Evolutionary conservation across 2,888 invertebrate species (phyloP), one percentile per base, ranked within the genome.

Genomic region (Callosobruchus maculatus): DNA sequence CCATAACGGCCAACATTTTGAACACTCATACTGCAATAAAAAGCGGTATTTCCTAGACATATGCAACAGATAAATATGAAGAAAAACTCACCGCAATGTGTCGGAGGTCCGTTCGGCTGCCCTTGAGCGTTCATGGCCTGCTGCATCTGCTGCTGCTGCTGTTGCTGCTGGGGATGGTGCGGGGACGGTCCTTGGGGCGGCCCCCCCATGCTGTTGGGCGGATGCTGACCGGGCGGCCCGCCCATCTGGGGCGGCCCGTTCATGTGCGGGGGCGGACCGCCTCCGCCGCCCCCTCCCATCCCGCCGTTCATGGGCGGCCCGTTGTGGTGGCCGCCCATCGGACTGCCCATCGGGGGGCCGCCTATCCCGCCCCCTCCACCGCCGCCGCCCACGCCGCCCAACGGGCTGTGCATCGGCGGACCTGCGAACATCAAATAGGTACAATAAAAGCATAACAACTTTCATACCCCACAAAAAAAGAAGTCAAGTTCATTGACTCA

Each of bases 301-400:
- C 92, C 92, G 66, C 92, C 93, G 77, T 92, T 92, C 91, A 94
- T 93, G 7, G 93, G 92, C 70, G 92, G 91, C 88, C 77, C 79
- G 22, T 68, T 68, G 13, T 68, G 68, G 68, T 79, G 82, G 66
- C 80, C 81, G 67, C 81, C 81, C 74, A 76, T 77, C 21, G 78
- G 78, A 71, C 76, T 75, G 68, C 81, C 81, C 82, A 81, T 84
- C 22, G 80, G 88, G 82, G 79, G 78, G 31, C 74, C 74, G 13
- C 80, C 87, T 82, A 85, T 74, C 9, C 81, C 81, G 71, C 80
- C 81, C 3, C 80, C 81, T 77, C 82, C 81, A 9, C 91, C 88
- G 81, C 92, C 91, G 18, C 91, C 88, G 81, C 92, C 91, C 90
- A 92, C 92, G 78, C 91, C 91, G 70, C 90, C 91, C 86, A 92